Evolutionary conservation across 2,888 invertebrate species (phyloP).

Genomic region (Omphaloscelis lunosa): DNA sequence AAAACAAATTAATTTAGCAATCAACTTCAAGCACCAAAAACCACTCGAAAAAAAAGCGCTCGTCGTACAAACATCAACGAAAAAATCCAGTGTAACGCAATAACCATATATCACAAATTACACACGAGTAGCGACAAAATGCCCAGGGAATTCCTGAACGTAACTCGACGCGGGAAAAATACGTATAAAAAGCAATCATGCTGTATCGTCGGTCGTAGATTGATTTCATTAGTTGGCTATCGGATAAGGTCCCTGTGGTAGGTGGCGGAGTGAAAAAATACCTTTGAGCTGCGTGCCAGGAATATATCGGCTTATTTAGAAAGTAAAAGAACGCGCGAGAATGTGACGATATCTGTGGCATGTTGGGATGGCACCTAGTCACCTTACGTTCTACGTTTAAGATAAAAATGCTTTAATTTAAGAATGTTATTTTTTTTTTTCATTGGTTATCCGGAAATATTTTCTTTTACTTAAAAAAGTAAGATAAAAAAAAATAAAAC

Average conservation of each 20-base stretch:
- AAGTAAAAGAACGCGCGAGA: constrained; percentile 15
- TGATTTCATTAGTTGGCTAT: constrained; percentile 73
- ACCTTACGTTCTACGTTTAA: constrained; percentile 3
- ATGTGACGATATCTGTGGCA: constrained; percentile 9
- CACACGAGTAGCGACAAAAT: constrained; percentile 58
- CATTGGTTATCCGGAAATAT: background rate
- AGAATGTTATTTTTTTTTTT: background rate
- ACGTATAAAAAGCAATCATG: constrained; percentile 69
- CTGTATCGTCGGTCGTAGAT: constrained; percentile 67
- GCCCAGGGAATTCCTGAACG: constrained; percentile 57
- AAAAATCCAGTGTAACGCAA: constrained; percentile 49
- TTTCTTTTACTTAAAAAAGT: background rate
- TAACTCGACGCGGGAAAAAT: constrained; percentile 56
- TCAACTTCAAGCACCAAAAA: constrained; percentile 31
- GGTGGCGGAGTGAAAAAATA: constrained; percentile 43
- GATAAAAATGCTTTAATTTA: background rate
- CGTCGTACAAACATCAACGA: constrained; percentile 30
- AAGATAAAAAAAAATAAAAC: background rate
- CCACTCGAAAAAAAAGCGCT: constrained; percentile 12
- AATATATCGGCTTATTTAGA: constrained; percentile 33
- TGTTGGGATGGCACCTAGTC: background rate
- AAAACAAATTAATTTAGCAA: constrained; percentile 29
- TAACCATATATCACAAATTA: constrained; percentile 65
- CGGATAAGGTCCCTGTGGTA: constrained; percentile 50
- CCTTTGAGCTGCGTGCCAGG: constrained; percentile 23